phyloP scores from a whole-genome alignment of 2,113 vertebrate species.

The Cyprinodon tularosa region DNA sequence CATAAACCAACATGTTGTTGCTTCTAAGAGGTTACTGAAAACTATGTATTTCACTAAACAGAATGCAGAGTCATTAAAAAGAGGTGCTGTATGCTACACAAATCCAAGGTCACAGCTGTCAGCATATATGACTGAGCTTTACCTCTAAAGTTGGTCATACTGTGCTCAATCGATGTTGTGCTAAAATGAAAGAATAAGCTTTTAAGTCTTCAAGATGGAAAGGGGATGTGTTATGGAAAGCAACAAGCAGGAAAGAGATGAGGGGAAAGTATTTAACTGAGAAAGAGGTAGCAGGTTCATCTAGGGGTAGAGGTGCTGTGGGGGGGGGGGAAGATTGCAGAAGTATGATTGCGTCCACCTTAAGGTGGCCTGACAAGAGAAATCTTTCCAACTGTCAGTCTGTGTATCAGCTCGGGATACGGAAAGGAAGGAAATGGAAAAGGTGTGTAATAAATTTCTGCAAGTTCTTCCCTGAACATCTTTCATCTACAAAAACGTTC shows the following conservation, averaged over 20 bases:
- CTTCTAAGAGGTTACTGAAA: background rate
- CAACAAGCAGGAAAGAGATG: constrained; percentile 16
- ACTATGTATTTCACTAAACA: no score
- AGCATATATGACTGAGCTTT: no score
- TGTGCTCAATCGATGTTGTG: no score
- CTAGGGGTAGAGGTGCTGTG: constrained; percentile 15
- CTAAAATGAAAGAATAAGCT: background rate
- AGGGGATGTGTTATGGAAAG: constrained; percentile 3
- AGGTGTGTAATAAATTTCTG: constrained; percentile 40
- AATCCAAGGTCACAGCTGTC: no score
- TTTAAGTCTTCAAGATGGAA: background rate
- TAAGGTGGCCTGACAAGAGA: constrained; percentile 67
- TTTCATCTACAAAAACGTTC: constrained; percentile 9
- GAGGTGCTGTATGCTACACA: background rate
- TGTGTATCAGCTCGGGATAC: constrained; percentile 43
- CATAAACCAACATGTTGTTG: background rate
- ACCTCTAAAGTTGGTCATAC: no score
- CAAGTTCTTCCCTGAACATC: constrained; percentile 16
- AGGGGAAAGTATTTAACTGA: constrained; percentile 10
- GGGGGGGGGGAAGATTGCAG: constrained; percentile 22
- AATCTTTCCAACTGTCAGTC: constrained; percentile 70
- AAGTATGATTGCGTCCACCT: constrained; percentile 66
- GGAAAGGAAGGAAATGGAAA: constrained; percentile 32
- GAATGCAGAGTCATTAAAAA: no score
- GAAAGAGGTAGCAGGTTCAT: constrained; percentile 41